Base-by-base conservation (phyloP, 2,888 invertebrate species). In the Nowickia ferox region DNA sequence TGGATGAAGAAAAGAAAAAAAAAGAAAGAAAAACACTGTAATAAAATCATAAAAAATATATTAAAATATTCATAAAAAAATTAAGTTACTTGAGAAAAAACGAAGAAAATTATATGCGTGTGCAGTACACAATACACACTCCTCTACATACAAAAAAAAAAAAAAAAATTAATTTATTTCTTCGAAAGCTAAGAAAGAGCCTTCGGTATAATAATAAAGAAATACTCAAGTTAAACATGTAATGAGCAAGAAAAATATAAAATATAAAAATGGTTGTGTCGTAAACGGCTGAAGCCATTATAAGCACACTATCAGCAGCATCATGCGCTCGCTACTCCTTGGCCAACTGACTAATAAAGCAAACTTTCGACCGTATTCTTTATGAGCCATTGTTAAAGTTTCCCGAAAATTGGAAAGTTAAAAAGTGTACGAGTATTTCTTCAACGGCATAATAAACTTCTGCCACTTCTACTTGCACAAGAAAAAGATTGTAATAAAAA, bases 401-500 rank as follows among this genome's bases (percentile, higher is more conserved):
- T 76, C 81, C 85, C 78, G 51, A 76, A 69, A 82, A 85, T 81
- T 81, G 74, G 75, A 75, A 81, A 81, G 81, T 69, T 68, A 38
- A 61, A 38, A 44, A 65, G 11, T 66, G 46, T 51, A 51, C 40
- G 15, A 53, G 17, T 55, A 13, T 11, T 44, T 9, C 44, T 17
- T 38, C 63, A 11, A 10, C 51, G 17, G 5, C 53, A 53, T 48
- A 66, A 76, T 19, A 78, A 76, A 84, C 65, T 69, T 55, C 57
- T 66, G 30, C 57, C 19, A 17, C 57, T 17, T 11, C 51, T 4
- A 51, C 51, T n/a, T 71, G 53, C 46, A 59, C 17, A 72, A 77
- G 46, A 61, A 59, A 40, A 59, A 83, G 51, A 80, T 76, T 83
- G 86, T 83, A 86, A 86, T 86, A 86, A 83, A 83, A 86, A 80